phyloP scores from a whole-genome alignment of 2,888 invertebrate genomes.

The Lepidocyrtoides sp. region DNA sequence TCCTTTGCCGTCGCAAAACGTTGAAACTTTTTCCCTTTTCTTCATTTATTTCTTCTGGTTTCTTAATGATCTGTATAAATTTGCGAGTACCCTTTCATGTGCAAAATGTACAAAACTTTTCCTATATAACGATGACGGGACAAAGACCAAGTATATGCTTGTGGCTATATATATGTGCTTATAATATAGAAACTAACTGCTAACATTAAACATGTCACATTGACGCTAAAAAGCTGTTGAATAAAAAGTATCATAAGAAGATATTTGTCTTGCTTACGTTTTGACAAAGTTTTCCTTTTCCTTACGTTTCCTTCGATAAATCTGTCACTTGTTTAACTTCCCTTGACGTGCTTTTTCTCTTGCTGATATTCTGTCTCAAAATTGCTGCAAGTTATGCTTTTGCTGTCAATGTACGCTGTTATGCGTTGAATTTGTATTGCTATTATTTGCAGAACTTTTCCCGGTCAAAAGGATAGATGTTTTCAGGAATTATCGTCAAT shows the following conservation, averaged over 20 bases:
- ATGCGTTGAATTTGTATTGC: background rate
- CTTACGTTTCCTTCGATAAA: background rate
- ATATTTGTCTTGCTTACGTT: conserved; percentile 17
- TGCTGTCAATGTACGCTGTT: background rate
- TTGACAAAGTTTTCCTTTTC: background rate
- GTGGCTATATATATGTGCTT: too few relatives aligned
- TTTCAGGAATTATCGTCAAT: conserved; percentile 11
- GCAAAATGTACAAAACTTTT: background rate
- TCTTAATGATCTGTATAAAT: too few relatives aligned
- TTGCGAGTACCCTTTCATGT: too few relatives aligned
- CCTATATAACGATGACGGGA: background rate
- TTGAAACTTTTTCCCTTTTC: background rate
- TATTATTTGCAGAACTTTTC: background rate
- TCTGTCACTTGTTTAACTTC: background rate
- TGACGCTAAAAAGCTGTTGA: background rate
- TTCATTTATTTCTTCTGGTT: background rate
- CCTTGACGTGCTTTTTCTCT: background rate
- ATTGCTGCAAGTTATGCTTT: too few relatives aligned
- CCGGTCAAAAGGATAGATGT: background rate
- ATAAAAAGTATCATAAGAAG: background rate
- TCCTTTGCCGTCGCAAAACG: background rate
- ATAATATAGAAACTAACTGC: background rate
- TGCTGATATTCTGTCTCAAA: background rate
- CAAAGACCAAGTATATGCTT: background rate
- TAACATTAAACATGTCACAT: background rate